Base-by-base conservation (phyloP, 2,888 invertebrate genomes). In the Lasioglossum leucozonium region DNA sequence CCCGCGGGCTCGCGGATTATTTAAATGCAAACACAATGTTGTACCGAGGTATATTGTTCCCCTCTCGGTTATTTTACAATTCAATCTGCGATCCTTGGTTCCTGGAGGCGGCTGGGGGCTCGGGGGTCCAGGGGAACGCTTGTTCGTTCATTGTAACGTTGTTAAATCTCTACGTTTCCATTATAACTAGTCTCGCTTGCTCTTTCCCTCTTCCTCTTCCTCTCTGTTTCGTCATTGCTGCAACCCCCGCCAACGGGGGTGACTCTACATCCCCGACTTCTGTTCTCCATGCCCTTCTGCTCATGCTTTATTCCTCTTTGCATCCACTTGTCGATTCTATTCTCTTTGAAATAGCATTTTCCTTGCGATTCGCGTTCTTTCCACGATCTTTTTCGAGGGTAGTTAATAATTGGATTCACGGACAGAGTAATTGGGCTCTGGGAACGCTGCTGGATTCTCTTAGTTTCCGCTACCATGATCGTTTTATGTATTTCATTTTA, bases 11-110 rank as follows among this genome's bases (percentile, higher is more conserved):
- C 92, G 92, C 94, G 92, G 94, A 94, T 94, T 94, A 94, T 94
- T 94, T 94, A 94, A 94, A 94, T 94, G 94, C 94, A 94, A 94
- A 94, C 94, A 94, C 92, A 93, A 93, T 93, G 94, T 93, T 94
- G 94, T 94, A 94, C 91, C 92, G 90, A 89, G 87, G 92, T 88
- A 90, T 92, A 93, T 93, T 94, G 93, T 94, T 93, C 92, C 91
- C 92, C 91, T 91, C 91, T 91, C 91, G 93, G 94, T 94, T 94
- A 94, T 94, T 94, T 94, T 94, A 94, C 94, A 94, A 94, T 94
- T 94, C 94, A 94, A 94, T 94, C 94, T 93, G 91, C 91, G 90
- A 92, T 90, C 92, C 88, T 85, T 86, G 84, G 88, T 77, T 88
- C 81, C 85, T 83, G 83, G 79, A 74, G 85, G 88, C 85, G 62